Conservation (phyloP, 2,888 invertebrate species). For the Stenichneumon culpator region DNA sequence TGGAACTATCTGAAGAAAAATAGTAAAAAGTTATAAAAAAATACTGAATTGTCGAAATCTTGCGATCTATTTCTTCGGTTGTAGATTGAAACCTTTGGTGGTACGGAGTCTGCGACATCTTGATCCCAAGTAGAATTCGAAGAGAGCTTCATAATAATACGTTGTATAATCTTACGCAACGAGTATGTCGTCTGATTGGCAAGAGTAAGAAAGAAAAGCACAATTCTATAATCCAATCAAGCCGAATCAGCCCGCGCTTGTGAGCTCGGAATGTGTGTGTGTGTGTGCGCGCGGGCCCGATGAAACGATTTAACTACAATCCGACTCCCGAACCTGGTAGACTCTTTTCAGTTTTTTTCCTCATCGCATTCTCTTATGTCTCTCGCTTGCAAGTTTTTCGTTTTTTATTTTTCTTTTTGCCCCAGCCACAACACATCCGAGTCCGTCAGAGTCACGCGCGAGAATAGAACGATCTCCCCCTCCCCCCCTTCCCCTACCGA, state of each 20-base stretch:
- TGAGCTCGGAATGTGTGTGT: too few relatives aligned
- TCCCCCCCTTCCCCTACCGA: not conserved
- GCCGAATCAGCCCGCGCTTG: slow-evolving; percentile 8
- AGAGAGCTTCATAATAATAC: not conserved
- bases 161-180: slow-evolving; percentile 27
- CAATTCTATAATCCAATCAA: slow-evolving; percentile 35
- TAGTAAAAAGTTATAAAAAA: not conserved
- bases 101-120: not conserved
- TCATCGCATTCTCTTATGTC: slow-evolving; percentile 9
- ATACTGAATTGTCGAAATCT: too few relatives aligned
- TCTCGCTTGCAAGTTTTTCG: not conserved
- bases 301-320: slow-evolving; percentile 11
- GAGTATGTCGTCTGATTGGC: slow-evolving; percentile 2
- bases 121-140: not conserved
- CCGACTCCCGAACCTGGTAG: not conserved
- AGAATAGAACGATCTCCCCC: slow-evolving; percentile 43
- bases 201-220: slow-evolving; percentile 25
- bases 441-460: slow-evolving; percentile 34
- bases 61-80: too few relatives aligned
- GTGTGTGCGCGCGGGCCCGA: not conserved
- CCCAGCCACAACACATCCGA: slow-evolving; percentile 12
- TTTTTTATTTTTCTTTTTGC: slow-evolving; percentile 25
- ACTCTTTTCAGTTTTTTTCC: not conserved
- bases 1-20: not conserved
- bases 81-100: not conserved